phyloP scores from a whole-genome alignment of 2,113 vertebrate species.

The Alectura lathami region DNA sequence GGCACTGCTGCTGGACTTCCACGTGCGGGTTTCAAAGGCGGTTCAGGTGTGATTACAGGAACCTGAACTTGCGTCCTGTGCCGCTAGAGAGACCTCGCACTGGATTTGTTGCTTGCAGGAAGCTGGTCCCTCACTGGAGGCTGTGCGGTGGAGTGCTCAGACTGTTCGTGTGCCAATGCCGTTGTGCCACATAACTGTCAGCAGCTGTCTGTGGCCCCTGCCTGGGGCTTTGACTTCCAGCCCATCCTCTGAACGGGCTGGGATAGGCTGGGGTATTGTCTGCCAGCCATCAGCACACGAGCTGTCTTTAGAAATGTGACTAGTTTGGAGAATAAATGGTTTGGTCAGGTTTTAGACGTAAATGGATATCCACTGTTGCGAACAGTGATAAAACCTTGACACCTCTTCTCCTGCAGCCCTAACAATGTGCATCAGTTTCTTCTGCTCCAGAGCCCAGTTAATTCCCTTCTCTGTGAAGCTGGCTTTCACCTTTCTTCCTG shows the following conservation, averaged over 20 bases:
- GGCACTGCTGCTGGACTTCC: slow-evolving; percentile 43
- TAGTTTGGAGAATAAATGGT: slow-evolving; percentile 42
- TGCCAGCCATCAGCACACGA: neutral
- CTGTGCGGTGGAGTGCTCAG: neutral
- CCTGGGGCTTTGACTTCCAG: neutral
- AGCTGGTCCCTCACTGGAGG: slow-evolving; percentile 12
- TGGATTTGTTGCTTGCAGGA: slow-evolving; percentile 5
- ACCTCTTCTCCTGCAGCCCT: slow-evolving; percentile 59
- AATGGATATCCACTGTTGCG: slow-evolving; percentile 15
- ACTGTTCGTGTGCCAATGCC: neutral
- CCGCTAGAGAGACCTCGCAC: slow-evolving; percentile 41
- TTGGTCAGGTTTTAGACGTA: slow-evolving; percentile 31
- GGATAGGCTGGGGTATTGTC: neutral
- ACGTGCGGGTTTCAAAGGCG: neutral
- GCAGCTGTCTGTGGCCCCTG: neutral
- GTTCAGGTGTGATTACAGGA: slow-evolving; percentile 27
- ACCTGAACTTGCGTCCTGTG: slow-evolving; percentile 23
- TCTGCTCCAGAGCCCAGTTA: slow-evolving; percentile 33
- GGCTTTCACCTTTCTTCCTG: slow-evolving; percentile 50
- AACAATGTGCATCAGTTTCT: slow-evolving; percentile 38
- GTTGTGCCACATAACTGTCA: neutral
- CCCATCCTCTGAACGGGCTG: slow-evolving; percentile 13
- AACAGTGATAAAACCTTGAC: slow-evolving; percentile 62
- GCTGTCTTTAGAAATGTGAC: slow-evolving; percentile 28
- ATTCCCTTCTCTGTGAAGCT: slow-evolving; percentile 36